Conservation (phyloP, 2,888 invertebrate genomes). For the Elegia similella region DNA sequence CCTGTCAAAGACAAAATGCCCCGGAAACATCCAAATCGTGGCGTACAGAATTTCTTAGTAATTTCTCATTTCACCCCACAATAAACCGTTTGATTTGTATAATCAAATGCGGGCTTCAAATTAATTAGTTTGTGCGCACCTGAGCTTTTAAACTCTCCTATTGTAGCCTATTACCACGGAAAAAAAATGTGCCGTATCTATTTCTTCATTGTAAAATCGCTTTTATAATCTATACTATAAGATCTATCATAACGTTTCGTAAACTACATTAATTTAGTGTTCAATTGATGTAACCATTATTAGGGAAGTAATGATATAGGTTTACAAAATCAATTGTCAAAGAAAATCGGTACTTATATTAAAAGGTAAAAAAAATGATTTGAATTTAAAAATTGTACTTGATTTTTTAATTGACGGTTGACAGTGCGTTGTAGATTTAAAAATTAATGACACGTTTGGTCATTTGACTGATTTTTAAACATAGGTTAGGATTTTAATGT, state of each 20-base stretch:
- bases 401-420: slow-evolving; percentile 57
- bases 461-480: slow-evolving; percentile 38
- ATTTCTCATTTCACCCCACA: slow-evolving; percentile 77
- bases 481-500: slow-evolving; percentile 27
- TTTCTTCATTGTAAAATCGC: background rate
- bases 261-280: slow-evolving; percentile 16
- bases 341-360: background rate
- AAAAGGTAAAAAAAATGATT: background rate
- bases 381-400: slow-evolving; percentile 4
- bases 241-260: slow-evolving; percentile 3
- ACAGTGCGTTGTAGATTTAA: slow-evolving; percentile 40
- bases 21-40: slow-evolving; percentile 75
- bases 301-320: slow-evolving; percentile 3
- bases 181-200: background rate
- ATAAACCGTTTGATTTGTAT: slow-evolving; percentile 78
- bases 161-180: slow-evolving; percentile 32
- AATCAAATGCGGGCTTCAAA: slow-evolving; percentile 80
- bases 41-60: slow-evolving; percentile 79
- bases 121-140: slow-evolving; percentile 81
- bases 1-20: slow-evolving; percentile 61
- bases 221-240: background rate
- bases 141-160: slow-evolving; percentile 67
- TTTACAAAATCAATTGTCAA: slow-evolving; percentile 26
- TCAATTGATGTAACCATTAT: background rate
- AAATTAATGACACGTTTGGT: slow-evolving; percentile 50